Conservation (phyloP, 2,113 vertebrate species). For the Urocynchramus pylzowi region DNA sequence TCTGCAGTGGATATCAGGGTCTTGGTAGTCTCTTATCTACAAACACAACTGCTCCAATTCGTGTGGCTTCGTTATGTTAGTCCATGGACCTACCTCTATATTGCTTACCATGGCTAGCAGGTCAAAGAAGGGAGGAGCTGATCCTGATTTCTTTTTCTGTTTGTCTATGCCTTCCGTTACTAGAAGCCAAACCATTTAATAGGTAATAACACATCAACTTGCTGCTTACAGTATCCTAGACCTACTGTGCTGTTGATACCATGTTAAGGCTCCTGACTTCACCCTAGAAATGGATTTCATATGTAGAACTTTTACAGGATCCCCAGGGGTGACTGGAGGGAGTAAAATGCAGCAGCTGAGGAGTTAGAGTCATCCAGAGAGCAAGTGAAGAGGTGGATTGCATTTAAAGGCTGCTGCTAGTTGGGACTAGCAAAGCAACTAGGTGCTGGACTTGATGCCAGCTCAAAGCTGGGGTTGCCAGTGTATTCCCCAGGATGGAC, state of each 20-base stretch:
- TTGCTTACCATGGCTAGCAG: background rate
- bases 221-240: background rate
- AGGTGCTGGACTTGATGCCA: background rate
- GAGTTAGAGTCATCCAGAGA: background rate
- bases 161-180: background rate
- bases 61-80: background rate
- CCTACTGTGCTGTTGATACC: background rate
- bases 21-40: background rate
- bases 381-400: background rate
- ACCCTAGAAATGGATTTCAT: background rate
- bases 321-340: background rate
- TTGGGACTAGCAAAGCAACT: background rate
- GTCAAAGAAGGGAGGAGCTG: background rate
- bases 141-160: background rate
- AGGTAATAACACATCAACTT: background rate
- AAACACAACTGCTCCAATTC: background rate
- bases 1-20: background rate
- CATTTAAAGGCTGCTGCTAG: background rate
- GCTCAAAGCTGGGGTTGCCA: background rate
- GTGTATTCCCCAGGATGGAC: background rate
- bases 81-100: fast-evolving
- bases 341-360: background rate
- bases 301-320: background rate
- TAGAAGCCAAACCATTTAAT: background rate
- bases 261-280: background rate